A percentile compares a stretch with the other conserved stretches of the same genome.
Evolutionary conservation across 1,140 invertebrate genomes (phyloP).

Genomic region (Drosophila leontia): DNA sequence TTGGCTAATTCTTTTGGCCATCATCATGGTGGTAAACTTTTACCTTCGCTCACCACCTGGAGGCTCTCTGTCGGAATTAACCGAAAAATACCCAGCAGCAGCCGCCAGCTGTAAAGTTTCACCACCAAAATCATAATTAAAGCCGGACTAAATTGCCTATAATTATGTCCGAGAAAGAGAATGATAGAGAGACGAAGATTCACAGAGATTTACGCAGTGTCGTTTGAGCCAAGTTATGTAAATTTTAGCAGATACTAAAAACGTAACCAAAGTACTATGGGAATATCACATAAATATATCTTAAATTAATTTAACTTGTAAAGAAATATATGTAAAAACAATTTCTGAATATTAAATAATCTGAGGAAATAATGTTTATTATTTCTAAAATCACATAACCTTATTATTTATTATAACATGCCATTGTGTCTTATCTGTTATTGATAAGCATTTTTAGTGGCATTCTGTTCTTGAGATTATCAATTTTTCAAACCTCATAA

Average conservation of each 20-base stretch:
- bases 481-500: background rate
- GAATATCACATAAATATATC: too few species aligned
- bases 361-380: background rate
- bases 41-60: slow-evolving; percentile 47
- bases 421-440: background rate
- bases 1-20: slow-evolving; percentile 49
- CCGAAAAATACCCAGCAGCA: slow-evolving; percentile 27
- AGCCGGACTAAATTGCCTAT: slow-evolving; percentile 53
- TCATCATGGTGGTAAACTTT: slow-evolving; percentile 46
- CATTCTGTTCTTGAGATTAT: slow-evolving; percentile 2
- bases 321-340: too few species aligned
- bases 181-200: slow-evolving; percentile 20
- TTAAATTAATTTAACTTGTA: background rate
- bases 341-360: background rate
- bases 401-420: background rate
- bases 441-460: slow-evolving; percentile 7
- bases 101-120: slow-evolving; percentile 60
- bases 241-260: slow-evolving; percentile 22
- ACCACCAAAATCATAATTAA: slow-evolving; percentile 56
- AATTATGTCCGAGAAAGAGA: slow-evolving; percentile 54
- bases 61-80: slow-evolving; percentile 19
- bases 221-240: slow-evolving; percentile 37
- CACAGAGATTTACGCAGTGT: slow-evolving; percentile 37
- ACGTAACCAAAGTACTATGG: background rate
- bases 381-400: background rate